Evolutionary conservation across 2,113 vertebrate species (phyloP), one percentile per base, ranked within the genome.

Genomic region (Caretta caretta): DNA sequence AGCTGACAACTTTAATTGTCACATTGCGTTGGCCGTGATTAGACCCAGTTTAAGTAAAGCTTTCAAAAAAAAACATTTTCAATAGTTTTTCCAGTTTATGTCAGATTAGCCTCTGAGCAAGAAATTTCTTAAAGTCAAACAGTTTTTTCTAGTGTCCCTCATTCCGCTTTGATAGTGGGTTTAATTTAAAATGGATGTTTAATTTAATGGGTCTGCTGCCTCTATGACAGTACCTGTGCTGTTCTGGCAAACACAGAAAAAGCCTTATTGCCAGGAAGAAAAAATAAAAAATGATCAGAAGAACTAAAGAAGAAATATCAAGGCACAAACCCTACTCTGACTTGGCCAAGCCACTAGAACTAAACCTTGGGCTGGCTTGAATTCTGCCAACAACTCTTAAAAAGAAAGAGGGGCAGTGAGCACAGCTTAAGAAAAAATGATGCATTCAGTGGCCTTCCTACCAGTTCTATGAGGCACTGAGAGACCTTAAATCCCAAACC

Each of bases 341-440:
- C 92, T 35, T 78, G 88, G 82, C 46, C 93, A 90, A 65, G 95
- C 96, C 93, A 97, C 92, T 87, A 49, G 83, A 86, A 88, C 88
- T 94, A 94, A 97, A 83, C 92, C 96, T 93, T 8, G 1, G 75
- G 42, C 12, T 49, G 65, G n/a, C n/a, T 72, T 38, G 65, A 72
- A 72, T 83, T 97, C 96, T 97, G 96, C 96, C 96, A 97, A 38
- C 65, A 65, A 65, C 94, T 96, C 96, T 57, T 57, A 56, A 79
- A 80, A 81, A 38, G 65, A 10, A 54, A 88, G 85, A 89, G 93
- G 42, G 14, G 85, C 72, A 13, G 10, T 93, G 87, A 97, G 95
- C 62, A 90, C 54, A 1, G 80, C 54, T 87, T 94, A 65, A 83
- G 51, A 87, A 25, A 83, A 80, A 35, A 38, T 83, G 82, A 35